Conservation (phyloP, 2,888 invertebrate genomes). For the Sphaerophoria taeniata region DNA sequence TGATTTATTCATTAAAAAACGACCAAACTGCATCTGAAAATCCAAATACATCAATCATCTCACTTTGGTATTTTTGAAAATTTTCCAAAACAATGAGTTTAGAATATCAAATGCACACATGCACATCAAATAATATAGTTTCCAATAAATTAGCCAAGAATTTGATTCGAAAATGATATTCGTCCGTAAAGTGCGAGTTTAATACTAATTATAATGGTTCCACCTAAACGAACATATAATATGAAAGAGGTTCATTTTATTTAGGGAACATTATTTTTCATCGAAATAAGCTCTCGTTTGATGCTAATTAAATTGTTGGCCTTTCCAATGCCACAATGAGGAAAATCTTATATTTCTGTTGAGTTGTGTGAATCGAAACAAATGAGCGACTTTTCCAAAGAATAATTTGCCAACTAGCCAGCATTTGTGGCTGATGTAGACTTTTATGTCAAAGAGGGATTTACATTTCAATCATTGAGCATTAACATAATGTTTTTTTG, state of each 20-base stretch:
- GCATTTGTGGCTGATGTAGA: neutral
- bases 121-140: neutral
- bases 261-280: constrained; percentile 2
- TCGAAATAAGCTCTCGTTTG: neutral
- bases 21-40: neutral
- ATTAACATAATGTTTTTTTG: too few relatives aligned
- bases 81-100: neutral
- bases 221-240: neutral
- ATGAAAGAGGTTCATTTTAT: neutral
- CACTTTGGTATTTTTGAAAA: neutral
- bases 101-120: neutral
- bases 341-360: neutral
- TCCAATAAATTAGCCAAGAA: neutral
- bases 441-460: constrained; percentile 9
- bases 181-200: neutral
- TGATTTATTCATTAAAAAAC: too few relatives aligned
- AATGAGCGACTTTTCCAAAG: neutral
- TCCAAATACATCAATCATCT: neutral
- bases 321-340: neutral
- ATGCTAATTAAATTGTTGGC: neutral
- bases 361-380: neutral
- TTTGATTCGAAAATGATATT: constrained; percentile 1
- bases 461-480: constrained; percentile 12
- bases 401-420: neutral
- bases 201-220: neutral